A percentile compares a stretch with the other conserved stretches of the same genome.
phyloP scores from a whole-genome alignment of 2,113 vertebrate species.

The Percina caprodes region DNA sequence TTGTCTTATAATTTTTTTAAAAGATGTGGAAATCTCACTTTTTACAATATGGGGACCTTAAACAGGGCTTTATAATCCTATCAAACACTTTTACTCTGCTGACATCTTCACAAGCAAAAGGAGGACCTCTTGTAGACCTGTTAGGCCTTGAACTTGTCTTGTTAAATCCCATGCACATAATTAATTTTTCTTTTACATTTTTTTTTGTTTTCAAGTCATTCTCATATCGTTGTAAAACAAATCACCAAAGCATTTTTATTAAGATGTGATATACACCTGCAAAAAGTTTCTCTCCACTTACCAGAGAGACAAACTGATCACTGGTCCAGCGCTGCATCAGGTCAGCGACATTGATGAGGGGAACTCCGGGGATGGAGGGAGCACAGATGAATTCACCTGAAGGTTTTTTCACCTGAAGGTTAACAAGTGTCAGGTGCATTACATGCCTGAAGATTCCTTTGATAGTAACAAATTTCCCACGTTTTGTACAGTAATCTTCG shows the following conservation, averaged over 20 bases:
- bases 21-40: too few relatives aligned
- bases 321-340: conserved; percentile 87
- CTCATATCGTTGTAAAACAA: neutral
- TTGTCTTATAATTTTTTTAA: too few relatives aligned
- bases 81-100: too few relatives aligned
- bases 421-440: neutral
- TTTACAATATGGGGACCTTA: too few relatives aligned
- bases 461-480: neutral
- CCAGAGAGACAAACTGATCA: conserved; percentile 80
- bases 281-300: conserved; percentile 53
- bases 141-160: neutral
- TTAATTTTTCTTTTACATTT: too few relatives aligned
- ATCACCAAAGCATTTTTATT: neutral
- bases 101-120: neutral
- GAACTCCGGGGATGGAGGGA: conserved; percentile 74
- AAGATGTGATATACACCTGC: neutral
- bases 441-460: neutral
- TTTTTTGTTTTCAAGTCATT: too few relatives aligned
- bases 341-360: conserved; percentile 83
- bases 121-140: neutral
- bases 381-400: conserved; percentile 76
- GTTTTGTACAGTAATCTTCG: neutral
- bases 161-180: too few relatives aligned
- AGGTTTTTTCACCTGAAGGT: conserved; percentile 71
- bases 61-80: neutral